Evolutionary conservation across 2,888 invertebrate species (phyloP).

Genomic region (Halictus quadricinctus): DNA sequence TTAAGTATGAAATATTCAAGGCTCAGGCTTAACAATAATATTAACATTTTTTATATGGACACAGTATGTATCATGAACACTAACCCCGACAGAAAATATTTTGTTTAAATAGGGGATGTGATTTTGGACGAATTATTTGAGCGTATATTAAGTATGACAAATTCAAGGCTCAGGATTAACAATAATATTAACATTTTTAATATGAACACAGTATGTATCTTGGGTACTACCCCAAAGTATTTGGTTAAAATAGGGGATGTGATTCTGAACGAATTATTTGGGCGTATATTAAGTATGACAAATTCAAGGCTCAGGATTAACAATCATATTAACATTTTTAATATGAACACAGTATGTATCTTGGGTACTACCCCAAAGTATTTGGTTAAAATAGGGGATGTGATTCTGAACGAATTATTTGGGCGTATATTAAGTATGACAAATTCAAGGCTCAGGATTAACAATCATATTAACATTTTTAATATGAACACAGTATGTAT

Average conservation of each 20-base stretch:
- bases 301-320: background rate
- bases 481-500: background rate
- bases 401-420: background rate
- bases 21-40: too few species aligned
- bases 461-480: background rate
- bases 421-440: background rate
- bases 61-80: background rate
- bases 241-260: background rate
- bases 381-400: background rate
- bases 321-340: background rate
- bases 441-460: background rate
- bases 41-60: too few species aligned
- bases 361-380: rapidly evolving
- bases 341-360: background rate
- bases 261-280: background rate
- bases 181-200: too few species aligned
- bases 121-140: too few species aligned
- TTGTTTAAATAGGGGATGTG: too few species aligned
- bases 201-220: too few species aligned
- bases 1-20: too few species aligned
- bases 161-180: too few species aligned
- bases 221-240: background rate
- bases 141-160: too few species aligned
- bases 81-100: too few species aligned
- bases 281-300: background rate